Evolutionary conservation across 2,113 vertebrate species (phyloP), one percentile per base, ranked within the genome.

Genomic region (Hippocampus comes): DNA sequence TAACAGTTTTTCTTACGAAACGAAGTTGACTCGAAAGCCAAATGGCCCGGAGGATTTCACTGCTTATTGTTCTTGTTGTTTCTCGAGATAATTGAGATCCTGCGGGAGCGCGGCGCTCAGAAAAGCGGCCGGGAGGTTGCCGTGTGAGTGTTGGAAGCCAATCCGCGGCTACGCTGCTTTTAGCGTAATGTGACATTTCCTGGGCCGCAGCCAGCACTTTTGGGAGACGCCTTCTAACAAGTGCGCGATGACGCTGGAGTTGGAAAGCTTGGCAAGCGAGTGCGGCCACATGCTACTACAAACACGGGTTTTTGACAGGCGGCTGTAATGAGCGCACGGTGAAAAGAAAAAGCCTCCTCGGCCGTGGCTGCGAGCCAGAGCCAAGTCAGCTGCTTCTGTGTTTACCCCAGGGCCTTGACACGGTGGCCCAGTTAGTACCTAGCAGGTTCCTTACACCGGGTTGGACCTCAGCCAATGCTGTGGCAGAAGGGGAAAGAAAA

Each of bases 401-500:
- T 90, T 90, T 88, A 91, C 82, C 78, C 76, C 70, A 77, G 77
- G 80, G 87, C 78, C 80, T 83, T 90, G 88, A 90, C 90, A 91
- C 84, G 88, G 80, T 88, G 79, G 84, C 81, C 85, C 86, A 90
- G 83, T 89, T 86, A 84, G 85, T 85, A 82, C 85, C 78, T 86
- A 48, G 67, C 71, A 60, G 78, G 67, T 56, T 65, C 73, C 71
- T 63, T 82, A 86, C 87, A 80, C 71, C 60, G 76, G 71, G 3
- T 80, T 89, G 91, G 90, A 88, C 49, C 75, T 69, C 65, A 76
- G 89, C 91, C 91, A 89, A 86, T 76, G 61, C 78, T 78, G 75
- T 63, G 23, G 67, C 64, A 74, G 65, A 51, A 73, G 70, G 59
- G 56, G 20, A 73, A 79, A 78, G 78, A 88, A 79, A 25, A 20